These are phyloP conservation scores for Sthenelais limicola DNA, from an alignment of 2,888 invertebrate species.

Conservation along the genomic window DNA sequence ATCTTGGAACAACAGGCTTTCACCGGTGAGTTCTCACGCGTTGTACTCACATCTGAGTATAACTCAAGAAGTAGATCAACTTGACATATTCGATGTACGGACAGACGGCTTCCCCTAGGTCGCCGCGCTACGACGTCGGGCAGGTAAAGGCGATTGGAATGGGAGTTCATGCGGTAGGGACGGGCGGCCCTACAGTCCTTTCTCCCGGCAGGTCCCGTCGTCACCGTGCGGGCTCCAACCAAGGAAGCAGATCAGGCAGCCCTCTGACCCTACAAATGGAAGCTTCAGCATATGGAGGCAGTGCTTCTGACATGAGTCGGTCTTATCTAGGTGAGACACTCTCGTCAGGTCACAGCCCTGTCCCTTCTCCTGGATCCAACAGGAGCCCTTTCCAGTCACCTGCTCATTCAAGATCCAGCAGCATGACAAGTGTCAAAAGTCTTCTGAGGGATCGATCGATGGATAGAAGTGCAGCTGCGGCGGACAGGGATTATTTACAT, in stretches of 20 bases:
- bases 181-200: constrained; percentile 18
- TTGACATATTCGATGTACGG: constrained; percentile 9
- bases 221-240: constrained; percentile 46
- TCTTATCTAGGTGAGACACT: constrained; percentile 13
- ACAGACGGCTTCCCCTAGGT: constrained; percentile 25
- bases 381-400: constrained; percentile 53
- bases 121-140: constrained; percentile 36
- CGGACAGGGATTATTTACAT: constrained; percentile 44
- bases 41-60: constrained; percentile 5
- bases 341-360: constrained; percentile 19
- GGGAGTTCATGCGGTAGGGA: not conserved
- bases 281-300: constrained; percentile 56
- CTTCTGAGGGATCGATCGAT: constrained; percentile 45
- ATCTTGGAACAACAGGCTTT: constrained; percentile 1
- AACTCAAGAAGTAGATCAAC: not conserved
- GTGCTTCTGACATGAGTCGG: constrained; percentile 34
- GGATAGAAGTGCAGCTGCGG: constrained; percentile 36
- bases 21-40: too few relatives aligned
- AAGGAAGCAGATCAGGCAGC: constrained; percentile 57
- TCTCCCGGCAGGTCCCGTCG: constrained; percentile 32
- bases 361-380: constrained; percentile 41
- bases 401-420: constrained; percentile 55
- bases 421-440: constrained; percentile 56
- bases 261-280: constrained; percentile 64
- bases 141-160: constrained; percentile 11